Base-by-base conservation (phyloP, 2,888 invertebrate genomes). In the Callimorpha dominula region DNA sequence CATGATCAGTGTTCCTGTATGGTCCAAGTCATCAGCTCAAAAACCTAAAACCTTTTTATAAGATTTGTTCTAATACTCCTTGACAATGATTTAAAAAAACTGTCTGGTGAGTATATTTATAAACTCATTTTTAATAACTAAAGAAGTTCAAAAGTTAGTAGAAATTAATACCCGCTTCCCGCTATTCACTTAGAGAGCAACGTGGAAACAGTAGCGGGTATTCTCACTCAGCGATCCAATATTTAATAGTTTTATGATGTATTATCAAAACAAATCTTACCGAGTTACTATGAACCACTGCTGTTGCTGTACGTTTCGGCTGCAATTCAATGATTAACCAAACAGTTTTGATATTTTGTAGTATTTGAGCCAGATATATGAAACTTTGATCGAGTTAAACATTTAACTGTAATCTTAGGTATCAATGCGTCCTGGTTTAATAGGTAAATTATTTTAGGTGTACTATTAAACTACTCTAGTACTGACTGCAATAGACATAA, bases 221-320 rank as follows among this genome's bases (percentile, higher is more conserved):
- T 92, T 95, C 95, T 96, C 96, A 95, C 95, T 96, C 96, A 94
- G 91, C 96, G 94, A 92, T 92, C 92, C 90, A 94, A 96, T 96
- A 96, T 96, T 96, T 96, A 96, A 96, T 96, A 96, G 95, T 95
- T 95, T 96, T 96, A 96, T 96, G 96, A 96, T 96, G 94, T 96
- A 96, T 96, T 96, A 95, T 96, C 95, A 96, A 95, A 96, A 96
- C 96, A 96, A 95, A 95, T 95, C 95, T 91, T 88, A 89, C 89
- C 87, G 90, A 94, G 93, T 94, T 92, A 93, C 92, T 94, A 91
- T 91, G 92, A 93, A 93, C 89, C 91, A 92, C 88, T 92, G 90
- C 88, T 88, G 88, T 94, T 92, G 90, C 88, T 88, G 88, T 94
- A 92, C 93, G 90, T 93, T 94, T 95, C 93, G 88, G 90, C 86